Conservation (phyloP, 2,113 vertebrate genomes). For the Channa argus region DNA sequence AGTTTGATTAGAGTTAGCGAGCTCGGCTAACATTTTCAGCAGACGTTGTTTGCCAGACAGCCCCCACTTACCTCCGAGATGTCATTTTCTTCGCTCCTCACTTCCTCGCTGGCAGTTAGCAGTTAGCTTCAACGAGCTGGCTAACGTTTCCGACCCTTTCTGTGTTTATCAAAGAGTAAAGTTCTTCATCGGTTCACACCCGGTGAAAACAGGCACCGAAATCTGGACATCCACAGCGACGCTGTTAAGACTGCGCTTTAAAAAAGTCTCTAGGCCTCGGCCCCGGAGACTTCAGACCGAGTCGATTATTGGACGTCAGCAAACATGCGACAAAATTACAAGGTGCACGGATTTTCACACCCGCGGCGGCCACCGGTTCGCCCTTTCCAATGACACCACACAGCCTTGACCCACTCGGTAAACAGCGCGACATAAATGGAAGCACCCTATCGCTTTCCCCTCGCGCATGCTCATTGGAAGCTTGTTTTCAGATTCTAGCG, state of each 20-base stretch:
- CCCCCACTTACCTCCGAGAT: conserved; percentile 90
- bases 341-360: conserved; percentile 34
- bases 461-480: conserved; percentile 48
- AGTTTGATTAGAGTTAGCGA: conserved; percentile 28
- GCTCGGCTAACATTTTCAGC: conserved; percentile 32
- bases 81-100: conserved; percentile 87
- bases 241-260: neutral
- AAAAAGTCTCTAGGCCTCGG: conserved; percentile 80
- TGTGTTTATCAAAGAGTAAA: conserved; percentile 57
- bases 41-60: conserved; percentile 60
- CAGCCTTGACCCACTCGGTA: conserved; percentile 24
- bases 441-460: conserved; percentile 12
- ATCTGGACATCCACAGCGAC: conserved; percentile 53
- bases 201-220: conserved; percentile 64
- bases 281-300: conserved; percentile 75
- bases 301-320: conserved; percentile 83
- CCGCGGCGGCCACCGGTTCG: neutral
- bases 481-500: conserved; percentile 1
- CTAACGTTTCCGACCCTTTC: conserved; percentile 57
- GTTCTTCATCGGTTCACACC: conserved; percentile 75
- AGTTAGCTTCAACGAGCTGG: conserved; percentile 62
- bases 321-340: conserved; percentile 78
- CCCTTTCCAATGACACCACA: neutral
- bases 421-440: conserved; percentile 25
- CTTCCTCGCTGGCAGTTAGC: conserved; percentile 78